Percentiles rank a stretch among this genome's conserved stretches.
These are phyloP conservation scores for Parapsyche elsis DNA, from an alignment of 1,140 invertebrate genomes.

Conservation along the genomic window DNA sequence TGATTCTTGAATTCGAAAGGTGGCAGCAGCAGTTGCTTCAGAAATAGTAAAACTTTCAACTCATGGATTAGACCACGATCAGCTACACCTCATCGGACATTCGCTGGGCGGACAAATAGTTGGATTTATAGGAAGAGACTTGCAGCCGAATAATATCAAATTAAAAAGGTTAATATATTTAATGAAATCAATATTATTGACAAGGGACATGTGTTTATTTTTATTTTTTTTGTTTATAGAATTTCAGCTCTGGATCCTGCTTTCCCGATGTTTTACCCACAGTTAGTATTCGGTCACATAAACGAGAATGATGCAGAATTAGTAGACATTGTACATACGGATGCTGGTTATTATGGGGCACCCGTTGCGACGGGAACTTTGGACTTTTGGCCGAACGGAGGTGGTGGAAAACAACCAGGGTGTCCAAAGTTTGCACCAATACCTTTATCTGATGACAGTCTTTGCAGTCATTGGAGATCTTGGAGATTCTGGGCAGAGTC, in stretches of 20 bases:
- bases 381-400: constrained; percentile 75
- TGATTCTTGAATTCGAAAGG: constrained; percentile 43
- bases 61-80: constrained; percentile 60
- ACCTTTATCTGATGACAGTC: constrained; percentile 66
- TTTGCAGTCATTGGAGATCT: constrained; percentile 75
- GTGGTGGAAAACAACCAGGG: constrained; percentile 72
- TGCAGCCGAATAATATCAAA: constrained; percentile 58
- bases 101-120: constrained; percentile 81
- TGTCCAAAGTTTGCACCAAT: constrained; percentile 67
- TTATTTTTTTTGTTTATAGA: constrained; percentile 53
- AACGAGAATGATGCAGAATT: constrained; percentile 63
- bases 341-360: constrained; percentile 65
- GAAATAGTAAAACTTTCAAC: constrained; percentile 60
- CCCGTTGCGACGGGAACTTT: constrained; percentile 67
- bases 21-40: constrained; percentile 59
- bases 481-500: constrained; percentile 73
- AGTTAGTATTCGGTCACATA: constrained; percentile 53
- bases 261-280: constrained; percentile 58
- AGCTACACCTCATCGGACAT: constrained; percentile 79
- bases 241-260: constrained; percentile 68
- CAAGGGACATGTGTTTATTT: not conserved
- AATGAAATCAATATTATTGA: not conserved
- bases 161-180: constrained; percentile 57
- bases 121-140: constrained; percentile 70
- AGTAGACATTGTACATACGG: constrained; percentile 70